phyloP scores from a whole-genome alignment of 2,113 vertebrate genomes.

The Platichthys flesus region DNA sequence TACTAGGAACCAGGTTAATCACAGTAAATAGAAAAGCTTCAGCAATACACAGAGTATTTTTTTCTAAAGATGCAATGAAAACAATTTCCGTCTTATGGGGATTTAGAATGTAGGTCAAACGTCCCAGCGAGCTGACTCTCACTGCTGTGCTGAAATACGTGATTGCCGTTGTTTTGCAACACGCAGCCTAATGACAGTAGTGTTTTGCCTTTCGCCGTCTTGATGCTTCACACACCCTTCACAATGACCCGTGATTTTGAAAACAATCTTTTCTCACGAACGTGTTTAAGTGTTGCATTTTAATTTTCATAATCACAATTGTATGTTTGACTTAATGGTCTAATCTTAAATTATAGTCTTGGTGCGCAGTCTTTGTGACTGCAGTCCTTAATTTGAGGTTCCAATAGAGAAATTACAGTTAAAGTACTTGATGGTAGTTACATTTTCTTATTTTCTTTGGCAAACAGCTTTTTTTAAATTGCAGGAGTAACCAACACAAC shows the following conservation, averaged over 20 bases:
- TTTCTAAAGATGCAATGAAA: conserved; percentile 18
- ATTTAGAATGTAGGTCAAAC: conserved; percentile 45
- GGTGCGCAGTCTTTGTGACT: conserved; percentile 50
- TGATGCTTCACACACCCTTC: conserved; percentile 37
- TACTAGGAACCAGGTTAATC: conserved; percentile 20
- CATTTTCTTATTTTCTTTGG: conserved; percentile 29
- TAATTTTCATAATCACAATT: conserved; percentile 64
- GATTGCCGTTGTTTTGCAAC: conserved; percentile 43
- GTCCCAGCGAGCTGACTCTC: conserved; percentile 8
- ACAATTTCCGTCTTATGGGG: conserved; percentile 26
- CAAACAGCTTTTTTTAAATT: conserved; percentile 45
- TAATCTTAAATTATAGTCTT: conserved; percentile 66
- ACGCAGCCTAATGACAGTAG: conserved; percentile 30
- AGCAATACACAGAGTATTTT: neutral
- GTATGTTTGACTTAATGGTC: conserved; percentile 64
- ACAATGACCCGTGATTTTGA: conserved; percentile 57
- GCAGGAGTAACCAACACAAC: conserved; percentile 61
- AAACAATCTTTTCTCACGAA: conserved; percentile 57
- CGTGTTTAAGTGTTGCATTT: conserved; percentile 58
- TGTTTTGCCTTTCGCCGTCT: conserved; percentile 39
- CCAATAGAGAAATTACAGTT: conserved; percentile 41
- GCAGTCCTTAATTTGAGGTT: conserved; percentile 59
- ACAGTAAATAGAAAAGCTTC: conserved; percentile 19
- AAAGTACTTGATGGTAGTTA: conserved; percentile 45
- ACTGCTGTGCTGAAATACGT: conserved; percentile 24